Evolutionary conservation across 2,888 invertebrate genomes (phyloP).

Genomic region (Mythimna albipuncta): DNA sequence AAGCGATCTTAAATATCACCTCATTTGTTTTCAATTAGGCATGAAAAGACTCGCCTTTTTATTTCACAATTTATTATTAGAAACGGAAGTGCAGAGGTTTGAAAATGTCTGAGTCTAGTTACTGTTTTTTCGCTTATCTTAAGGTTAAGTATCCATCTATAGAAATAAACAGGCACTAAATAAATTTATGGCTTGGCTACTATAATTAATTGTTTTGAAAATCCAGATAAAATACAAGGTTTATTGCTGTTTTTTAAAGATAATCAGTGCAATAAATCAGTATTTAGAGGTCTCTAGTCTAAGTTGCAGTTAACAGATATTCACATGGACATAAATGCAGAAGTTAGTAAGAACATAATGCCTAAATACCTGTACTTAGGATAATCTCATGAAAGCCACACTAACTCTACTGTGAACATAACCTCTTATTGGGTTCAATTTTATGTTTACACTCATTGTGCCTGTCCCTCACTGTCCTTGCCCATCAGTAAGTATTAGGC

Average conservation of each 20-base stretch:
- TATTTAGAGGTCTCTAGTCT: too few relatives aligned
- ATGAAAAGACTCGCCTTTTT: background rate
- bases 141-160: background rate
- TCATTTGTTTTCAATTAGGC: background rate
- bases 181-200: conserved; percentile 12
- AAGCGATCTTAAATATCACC: background rate
- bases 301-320: too few relatives aligned
- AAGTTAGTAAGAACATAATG: background rate
- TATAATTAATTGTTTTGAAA: background rate
- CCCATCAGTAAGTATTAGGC: too few relatives aligned
- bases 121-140: conserved; percentile 7
- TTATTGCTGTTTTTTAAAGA: conserved; percentile 1
- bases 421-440: too few relatives aligned
- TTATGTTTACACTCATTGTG: too few relatives aligned
- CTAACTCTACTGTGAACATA: background rate
- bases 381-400: background rate
- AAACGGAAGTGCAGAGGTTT: background rate
- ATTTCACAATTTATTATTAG: background rate
- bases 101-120: background rate
- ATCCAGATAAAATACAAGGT: background rate
- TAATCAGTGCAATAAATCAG: background rate
- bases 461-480: too few relatives aligned
- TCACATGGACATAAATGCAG: too few relatives aligned
- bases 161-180: background rate
- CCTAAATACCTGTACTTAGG: background rate